These are phyloP conservation scores for Hybognathus amarus DNA, from an alignment of 2,797 vertebrate species.

Conservation along the genomic window DNA sequence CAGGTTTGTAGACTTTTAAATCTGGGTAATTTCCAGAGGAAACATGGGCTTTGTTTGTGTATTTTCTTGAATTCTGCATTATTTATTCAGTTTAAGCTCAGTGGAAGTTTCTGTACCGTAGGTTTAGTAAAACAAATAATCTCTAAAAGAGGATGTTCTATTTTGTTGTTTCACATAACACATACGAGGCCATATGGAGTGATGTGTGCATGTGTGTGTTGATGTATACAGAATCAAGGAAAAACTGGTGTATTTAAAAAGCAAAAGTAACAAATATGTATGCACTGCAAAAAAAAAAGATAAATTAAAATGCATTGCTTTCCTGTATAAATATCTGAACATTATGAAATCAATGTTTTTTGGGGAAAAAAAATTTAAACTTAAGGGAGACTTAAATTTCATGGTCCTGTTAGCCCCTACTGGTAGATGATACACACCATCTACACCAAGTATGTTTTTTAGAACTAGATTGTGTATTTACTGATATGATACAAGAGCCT, in stretches of 20 bases:
- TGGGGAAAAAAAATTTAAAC: background rate
- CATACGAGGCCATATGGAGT: background rate
- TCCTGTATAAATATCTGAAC: background rate
- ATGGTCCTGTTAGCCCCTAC: background rate
- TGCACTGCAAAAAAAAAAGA: too few relatives aligned
- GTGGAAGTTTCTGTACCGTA: background rate
- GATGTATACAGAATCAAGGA: background rate
- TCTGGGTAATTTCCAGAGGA: too few relatives aligned
- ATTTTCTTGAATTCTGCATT: conserved; percentile 2
- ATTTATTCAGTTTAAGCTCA: conserved; percentile 13
- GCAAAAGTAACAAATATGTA: background rate
- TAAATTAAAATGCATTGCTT: too few relatives aligned
- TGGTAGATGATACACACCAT: background rate
- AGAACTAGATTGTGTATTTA: background rate
- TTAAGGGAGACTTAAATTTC: background rate
- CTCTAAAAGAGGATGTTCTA: background rate
- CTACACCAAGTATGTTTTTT: background rate
- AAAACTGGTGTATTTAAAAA: background rate
- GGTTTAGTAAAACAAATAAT: background rate
- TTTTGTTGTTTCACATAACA: background rate
- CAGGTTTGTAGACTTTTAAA: conserved; percentile 3
- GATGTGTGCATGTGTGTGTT: background rate
- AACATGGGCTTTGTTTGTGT: background rate
- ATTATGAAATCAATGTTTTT: background rate
- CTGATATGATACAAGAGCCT: background rate